These are phyloP conservation scores for Hydrochoerus hydrochaeris DNA, from an alignment of 2,113 vertebrate species.

Conservation along the genomic window DNA sequence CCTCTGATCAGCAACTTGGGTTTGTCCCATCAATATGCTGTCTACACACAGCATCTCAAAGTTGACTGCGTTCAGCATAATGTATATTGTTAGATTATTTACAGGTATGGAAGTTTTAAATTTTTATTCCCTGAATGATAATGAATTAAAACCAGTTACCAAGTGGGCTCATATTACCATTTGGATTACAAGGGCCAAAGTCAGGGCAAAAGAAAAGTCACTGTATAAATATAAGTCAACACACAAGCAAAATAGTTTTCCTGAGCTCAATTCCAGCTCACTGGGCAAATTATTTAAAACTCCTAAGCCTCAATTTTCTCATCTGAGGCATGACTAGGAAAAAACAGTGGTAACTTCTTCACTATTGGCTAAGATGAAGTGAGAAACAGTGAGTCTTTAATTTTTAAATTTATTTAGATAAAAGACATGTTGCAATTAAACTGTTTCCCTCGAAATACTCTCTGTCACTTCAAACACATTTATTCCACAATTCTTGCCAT, in stretches of 20 bases:
- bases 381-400: neutral
- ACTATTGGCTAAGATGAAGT: no score
- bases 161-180: neutral
- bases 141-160: constrained; percentile 37
- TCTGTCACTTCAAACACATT: neutral
- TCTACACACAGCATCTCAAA: neutral
- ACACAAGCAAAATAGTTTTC: neutral
- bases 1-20: neutral
- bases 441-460: neutral
- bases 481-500: neutral
- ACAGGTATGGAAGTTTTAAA: neutral
- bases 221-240: neutral
- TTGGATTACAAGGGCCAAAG: neutral
- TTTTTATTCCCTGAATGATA: constrained; percentile 5
- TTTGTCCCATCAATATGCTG: neutral
- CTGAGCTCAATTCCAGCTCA: neutral
- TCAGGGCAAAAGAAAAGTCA: neutral
- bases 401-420: neutral
- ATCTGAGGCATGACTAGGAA: neutral
- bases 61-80: neutral
- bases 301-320: neutral
- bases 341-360: neutral
- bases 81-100: neutral
- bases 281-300: neutral
- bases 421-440: neutral